Base-by-base conservation (phyloP, 2,888 invertebrate species). In the Leptinotarsa haldemani region DNA sequence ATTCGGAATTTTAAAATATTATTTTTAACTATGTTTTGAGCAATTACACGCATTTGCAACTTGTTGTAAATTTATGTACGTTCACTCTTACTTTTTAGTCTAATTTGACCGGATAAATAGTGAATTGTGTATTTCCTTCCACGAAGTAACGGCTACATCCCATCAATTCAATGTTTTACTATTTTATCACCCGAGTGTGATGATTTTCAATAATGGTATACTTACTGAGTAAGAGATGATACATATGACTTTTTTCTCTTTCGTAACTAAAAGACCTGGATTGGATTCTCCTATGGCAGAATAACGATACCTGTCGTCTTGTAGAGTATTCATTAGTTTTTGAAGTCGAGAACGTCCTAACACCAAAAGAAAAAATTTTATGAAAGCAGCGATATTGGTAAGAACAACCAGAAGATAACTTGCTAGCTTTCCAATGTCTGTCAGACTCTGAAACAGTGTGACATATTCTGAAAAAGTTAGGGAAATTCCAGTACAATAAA, bases 161-260 rank as follows among this genome's bases (percentile, higher is more conserved):
- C 25, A 4, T 25, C 4, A 25, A 25, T 25, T 25, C 4, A 25
- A 4, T 25, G 25, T 25, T 25, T 5, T 25, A 25, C 25, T 18
- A 56, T n/a, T 4, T 20, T 7, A 12, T 56, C 7, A 3, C 20
- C 30, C 78, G 40, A 75, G 77, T 18, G 52, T 70, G 52, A 80
- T 80, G 25, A 18, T 78, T 53, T 15, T 40, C 15, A 46, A 81
- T 77, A 15, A 78, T 67, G 73, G 12, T 18, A 58, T 58, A 58
- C 56, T 58, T 58, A 58, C 56, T 13, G 15, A 25, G 5, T 58
- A 58, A 22, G 25, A 58, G 0, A 58, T 58, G 5, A 58, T 15
- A 18, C 20, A 13, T 13, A 22, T 58, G 20, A 58, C 0, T 15
- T 58, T 58, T 22, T 58, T 20, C 4, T 58, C 56, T 13, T 58